These are phyloP conservation scores for Danaus chrysippus DNA, from an alignment of 2,888 invertebrate species.

Conservation along the genomic window DNA sequence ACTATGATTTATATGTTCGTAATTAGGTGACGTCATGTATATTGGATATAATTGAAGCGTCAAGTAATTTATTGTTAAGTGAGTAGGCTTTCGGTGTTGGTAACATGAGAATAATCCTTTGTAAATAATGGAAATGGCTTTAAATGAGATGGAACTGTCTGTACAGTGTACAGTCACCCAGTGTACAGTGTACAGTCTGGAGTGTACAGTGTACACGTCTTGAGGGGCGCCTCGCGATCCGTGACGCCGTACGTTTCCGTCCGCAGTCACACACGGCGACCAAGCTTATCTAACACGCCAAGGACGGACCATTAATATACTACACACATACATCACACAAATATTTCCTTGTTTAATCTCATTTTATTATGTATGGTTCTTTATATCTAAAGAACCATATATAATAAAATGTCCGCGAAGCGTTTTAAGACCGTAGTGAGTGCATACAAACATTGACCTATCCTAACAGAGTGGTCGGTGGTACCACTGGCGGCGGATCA, in stretches of 20 bases:
- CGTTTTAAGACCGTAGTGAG: too few species aligned
- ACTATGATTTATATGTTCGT: neutral
- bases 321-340: neutral
- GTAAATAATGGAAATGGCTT: constrained; percentile 46
- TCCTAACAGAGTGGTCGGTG: too few species aligned
- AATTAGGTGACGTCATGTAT: neutral
- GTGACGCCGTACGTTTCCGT: constrained; percentile 62
- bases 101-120: constrained; percentile 21
- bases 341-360: too few species aligned
- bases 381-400: too few species aligned
- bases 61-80: neutral
- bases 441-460: neutral
- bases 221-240: constrained; percentile 67
- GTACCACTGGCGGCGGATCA: neutral
- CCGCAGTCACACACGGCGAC: constrained; percentile 37
- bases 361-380: too few species aligned
- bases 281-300: constrained; percentile 1
- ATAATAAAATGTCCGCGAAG: too few species aligned
- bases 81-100: constrained; percentile 23
- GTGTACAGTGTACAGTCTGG: too few species aligned
- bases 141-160: constrained; percentile 61
- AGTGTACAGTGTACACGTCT: constrained; percentile 39
- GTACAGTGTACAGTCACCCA: constrained; percentile 38
- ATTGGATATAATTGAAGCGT: neutral
- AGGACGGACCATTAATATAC: constrained; percentile 13